These are phyloP conservation scores for Hydractinia symbiolongicarpus DNA, from an alignment of 30 jellyfish, hydroid and myxozoan genomes.

Conservation along the genomic window DNA sequence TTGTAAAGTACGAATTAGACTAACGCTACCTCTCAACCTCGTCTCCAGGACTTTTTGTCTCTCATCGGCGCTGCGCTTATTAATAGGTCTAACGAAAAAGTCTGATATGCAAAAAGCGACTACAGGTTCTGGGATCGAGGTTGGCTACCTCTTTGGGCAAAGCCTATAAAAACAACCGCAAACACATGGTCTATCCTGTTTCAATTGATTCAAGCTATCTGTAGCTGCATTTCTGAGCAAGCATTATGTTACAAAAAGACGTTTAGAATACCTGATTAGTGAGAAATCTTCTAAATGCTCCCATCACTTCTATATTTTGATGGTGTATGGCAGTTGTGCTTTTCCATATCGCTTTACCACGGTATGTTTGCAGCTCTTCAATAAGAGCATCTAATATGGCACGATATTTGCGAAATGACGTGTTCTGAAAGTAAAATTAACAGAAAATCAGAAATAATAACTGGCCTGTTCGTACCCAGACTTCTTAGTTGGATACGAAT, in stretches of 20 bases:
- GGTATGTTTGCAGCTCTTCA: constrained; percentile 56
- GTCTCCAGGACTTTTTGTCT: no score
- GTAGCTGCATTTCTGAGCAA: no score
- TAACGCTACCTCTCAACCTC: neutral
- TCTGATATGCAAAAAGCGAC: no score
- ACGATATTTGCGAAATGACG: constrained; percentile 80
- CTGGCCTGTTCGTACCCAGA: no score
- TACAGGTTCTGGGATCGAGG: no score
- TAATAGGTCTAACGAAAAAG: no score
- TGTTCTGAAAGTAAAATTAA: constrained; percentile 39
- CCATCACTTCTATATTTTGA: constrained; percentile 78
- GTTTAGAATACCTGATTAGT: constrained; percentile 64
- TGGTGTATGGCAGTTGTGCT: constrained; percentile 89
- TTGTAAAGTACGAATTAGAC: neutral
- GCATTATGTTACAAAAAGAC: no score
- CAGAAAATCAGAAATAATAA: no score
- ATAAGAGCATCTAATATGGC: constrained; percentile 72
- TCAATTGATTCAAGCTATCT: no score
- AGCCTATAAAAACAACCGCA: neutral
- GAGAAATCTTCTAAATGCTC: constrained; percentile 81
- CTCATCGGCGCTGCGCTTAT: no score
- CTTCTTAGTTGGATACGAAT: no score
- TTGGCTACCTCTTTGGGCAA: neutral
- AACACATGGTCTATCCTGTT: neutral
- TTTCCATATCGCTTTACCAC: constrained; percentile 85